A percentile compares a stretch with the other conserved stretches of the same genome.
Evolutionary conservation across 2,113 vertebrate species (phyloP).

Genomic region (Pseudonaja textilis): DNA sequence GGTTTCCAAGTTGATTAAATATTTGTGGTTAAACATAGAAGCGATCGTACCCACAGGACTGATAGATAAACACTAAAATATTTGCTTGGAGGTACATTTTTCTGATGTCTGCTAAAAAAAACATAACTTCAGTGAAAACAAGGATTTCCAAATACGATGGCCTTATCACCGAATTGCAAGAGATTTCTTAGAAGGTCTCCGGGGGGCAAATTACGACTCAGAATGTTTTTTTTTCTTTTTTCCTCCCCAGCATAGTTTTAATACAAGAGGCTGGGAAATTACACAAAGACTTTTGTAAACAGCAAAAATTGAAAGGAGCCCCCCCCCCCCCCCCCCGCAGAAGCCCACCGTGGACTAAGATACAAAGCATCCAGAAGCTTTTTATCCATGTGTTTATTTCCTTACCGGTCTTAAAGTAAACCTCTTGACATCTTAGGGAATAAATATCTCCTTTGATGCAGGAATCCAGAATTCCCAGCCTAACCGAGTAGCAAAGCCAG

Average conservation of each 20-base stretch:
- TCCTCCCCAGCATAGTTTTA: not conserved
- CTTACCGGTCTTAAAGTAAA: not conserved
- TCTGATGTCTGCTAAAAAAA: not conserved
- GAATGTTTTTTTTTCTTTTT: not conserved
- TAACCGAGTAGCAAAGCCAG: not conserved
- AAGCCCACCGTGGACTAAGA: not conserved
- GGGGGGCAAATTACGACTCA: not conserved
- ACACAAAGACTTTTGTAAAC: not conserved
- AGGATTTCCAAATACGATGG: not conserved
- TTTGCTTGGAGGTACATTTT: not conserved
- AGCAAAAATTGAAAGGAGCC: not conserved
- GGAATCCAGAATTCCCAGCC: not conserved
- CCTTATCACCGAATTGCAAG: not conserved
- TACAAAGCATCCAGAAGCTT: not conserved
- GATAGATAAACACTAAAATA: not conserved
- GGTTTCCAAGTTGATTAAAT: constrained; percentile 11
- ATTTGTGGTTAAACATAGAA: not conserved
- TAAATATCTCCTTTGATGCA: not conserved
- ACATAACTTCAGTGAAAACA: not conserved
- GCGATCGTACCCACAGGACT: not conserved
- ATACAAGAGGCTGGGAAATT: constrained; percentile 3
- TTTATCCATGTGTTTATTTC: not conserved
- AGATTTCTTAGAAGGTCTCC: not conserved
- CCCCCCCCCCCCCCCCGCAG: too few relatives aligned
- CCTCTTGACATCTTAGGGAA: not conserved